Evolutionary conservation across 1,140 invertebrate genomes (phyloP).

Genomic region (Gonioctena quinquepunctata): DNA sequence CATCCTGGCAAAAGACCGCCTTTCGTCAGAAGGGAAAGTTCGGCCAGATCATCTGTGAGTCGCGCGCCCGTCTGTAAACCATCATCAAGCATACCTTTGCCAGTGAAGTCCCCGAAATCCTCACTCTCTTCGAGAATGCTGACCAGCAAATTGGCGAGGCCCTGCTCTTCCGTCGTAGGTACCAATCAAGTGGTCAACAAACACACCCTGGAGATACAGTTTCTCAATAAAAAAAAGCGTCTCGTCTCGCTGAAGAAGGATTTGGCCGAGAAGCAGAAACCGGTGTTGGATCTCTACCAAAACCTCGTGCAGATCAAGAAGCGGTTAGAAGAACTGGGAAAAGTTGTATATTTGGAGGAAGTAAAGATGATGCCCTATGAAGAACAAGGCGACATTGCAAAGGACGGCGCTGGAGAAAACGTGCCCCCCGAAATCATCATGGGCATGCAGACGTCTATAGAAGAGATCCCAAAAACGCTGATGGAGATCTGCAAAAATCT

Average conservation of each 20-base stretch:
- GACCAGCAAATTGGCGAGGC: constrained; percentile 14
- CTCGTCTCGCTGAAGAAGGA: constrained; percentile 42
- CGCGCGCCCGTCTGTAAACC: constrained; percentile 2
- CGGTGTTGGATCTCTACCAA: constrained; percentile 43
- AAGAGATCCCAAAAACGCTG: constrained; percentile 38
- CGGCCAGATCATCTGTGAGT: neutral
- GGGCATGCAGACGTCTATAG: constrained; percentile 40
- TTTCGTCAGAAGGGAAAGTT: neutral
- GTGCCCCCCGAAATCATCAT: constrained; percentile 30
- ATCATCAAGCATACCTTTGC: constrained; percentile 29
- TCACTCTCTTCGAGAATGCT: constrained; percentile 4
- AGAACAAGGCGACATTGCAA: neutral
- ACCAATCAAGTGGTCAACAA: constrained; percentile 29
- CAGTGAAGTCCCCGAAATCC: constrained; percentile 25
- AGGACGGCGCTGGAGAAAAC: constrained; percentile 31
- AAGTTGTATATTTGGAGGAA: constrained; percentile 26
- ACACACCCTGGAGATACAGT: constrained; percentile 47
- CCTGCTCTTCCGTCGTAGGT: constrained; percentile 21
- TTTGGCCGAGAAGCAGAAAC: constrained; percentile 43
- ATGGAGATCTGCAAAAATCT: constrained; percentile 40
- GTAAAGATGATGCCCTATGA: constrained; percentile 13
- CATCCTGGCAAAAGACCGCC: neutral
- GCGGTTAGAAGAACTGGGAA: constrained; percentile 44
- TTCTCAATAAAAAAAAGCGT: constrained; percentile 47
- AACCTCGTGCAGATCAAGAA: constrained; percentile 44